phyloP scores from a whole-genome alignment of 2,113 vertebrate species.

The Cepphus grylle region DNA sequence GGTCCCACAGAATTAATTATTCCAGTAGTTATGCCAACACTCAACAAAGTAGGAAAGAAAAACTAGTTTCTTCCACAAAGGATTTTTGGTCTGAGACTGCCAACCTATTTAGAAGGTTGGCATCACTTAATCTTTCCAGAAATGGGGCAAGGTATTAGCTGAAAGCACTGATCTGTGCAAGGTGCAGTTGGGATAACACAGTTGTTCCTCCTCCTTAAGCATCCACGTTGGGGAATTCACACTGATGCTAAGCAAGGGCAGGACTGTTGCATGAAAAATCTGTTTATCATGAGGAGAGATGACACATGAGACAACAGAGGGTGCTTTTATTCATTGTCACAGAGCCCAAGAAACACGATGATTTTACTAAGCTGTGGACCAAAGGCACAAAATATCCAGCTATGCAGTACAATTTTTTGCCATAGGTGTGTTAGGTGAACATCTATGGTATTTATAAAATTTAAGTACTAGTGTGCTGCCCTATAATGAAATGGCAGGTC shows the following conservation, averaged over 20 bases:
- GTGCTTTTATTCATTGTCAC: background rate
- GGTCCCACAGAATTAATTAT: background rate
- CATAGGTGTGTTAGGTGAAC: background rate
- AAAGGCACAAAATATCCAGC: background rate
- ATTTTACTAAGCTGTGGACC: background rate
- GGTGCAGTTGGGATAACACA: background rate
- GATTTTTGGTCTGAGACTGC: background rate
- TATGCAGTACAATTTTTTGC: background rate
- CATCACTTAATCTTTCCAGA: background rate
- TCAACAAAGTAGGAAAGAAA: background rate
- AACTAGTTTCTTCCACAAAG: background rate
- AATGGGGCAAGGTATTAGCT: background rate
- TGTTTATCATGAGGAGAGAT: background rate
- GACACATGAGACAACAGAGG: background rate
- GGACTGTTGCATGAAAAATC: background rate
- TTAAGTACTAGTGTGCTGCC: background rate
- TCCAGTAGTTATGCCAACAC: background rate
- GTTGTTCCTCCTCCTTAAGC: background rate
- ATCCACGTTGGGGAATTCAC: background rate
- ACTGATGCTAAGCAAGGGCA: background rate
- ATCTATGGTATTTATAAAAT: background rate
- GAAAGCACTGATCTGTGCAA: background rate
- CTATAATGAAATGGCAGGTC: background rate
- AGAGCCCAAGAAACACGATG: background rate
- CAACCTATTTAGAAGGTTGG: background rate